Conservation (phyloP, 1,140 invertebrate species). For the Anadara kagoshimensis region DNA sequence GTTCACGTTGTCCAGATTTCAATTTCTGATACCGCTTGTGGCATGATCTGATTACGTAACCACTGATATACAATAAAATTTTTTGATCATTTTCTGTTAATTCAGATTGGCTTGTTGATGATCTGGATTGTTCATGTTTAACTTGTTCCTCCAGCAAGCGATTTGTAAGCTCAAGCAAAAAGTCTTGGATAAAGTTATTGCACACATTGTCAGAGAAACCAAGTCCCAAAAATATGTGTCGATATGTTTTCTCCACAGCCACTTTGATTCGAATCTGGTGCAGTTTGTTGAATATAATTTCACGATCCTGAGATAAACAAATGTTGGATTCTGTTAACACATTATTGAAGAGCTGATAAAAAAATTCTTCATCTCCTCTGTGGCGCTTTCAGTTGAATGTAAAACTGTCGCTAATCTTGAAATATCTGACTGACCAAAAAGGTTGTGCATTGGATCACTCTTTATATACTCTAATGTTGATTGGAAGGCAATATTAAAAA, state of each 20-base stretch:
- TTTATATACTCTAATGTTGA: not conserved
- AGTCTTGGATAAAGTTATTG: constrained; percentile 6
- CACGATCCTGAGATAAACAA: not conserved
- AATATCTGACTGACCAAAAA: not conserved
- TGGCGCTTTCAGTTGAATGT: not conserved
- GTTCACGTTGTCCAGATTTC: not conserved
- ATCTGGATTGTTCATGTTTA: not conserved
- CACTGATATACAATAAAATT: constrained; percentile 18
- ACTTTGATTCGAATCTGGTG: constrained; percentile 3
- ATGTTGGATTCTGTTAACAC: not conserved
- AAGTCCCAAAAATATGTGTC: not conserved
- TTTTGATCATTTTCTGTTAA: constrained; percentile 7
- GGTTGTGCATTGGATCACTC: not conserved
- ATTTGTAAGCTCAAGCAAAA: not conserved
- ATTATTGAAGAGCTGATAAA: not conserved
- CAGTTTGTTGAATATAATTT: constrained; percentile 7
- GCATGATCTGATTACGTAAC: constrained; percentile 7
- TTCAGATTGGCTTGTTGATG: not conserved
- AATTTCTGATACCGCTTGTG: not conserved
- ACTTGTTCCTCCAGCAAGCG: not conserved
- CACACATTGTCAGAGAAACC: not conserved
- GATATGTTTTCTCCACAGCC: not conserved
- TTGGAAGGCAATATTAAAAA: not conserved
- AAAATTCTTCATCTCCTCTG: not conserved
- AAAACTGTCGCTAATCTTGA: not conserved